These are phyloP conservation scores for Thecophora atra DNA, from an alignment of 2,888 invertebrate species.

Conservation along the genomic window DNA sequence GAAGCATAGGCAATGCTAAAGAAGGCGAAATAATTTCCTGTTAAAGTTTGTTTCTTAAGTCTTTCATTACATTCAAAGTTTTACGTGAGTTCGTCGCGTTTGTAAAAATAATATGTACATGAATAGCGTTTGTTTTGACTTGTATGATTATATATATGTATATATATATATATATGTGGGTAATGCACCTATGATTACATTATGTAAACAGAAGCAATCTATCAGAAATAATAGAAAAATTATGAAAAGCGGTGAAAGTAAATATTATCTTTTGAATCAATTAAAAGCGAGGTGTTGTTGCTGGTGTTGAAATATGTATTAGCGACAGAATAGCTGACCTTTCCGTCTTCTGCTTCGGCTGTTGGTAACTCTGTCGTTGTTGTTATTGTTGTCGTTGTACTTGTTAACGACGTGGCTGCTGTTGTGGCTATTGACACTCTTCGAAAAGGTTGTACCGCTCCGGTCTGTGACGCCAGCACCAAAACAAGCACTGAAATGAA, in stretches of 20 bases:
- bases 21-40: neutral
- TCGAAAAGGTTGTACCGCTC: conserved; percentile 70
- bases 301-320: neutral
- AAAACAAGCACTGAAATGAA: conserved; percentile 61
- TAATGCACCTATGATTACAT: neutral
- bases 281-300: conserved; percentile 24
- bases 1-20: neutral
- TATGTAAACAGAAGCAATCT: neutral
- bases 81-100: neutral
- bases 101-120: neutral
- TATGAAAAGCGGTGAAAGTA: no score
- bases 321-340: conserved; percentile 11
- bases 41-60: conserved; percentile 26
- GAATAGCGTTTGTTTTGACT: neutral
- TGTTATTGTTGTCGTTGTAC: conserved; percentile 67
- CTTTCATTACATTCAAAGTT: conserved; percentile 4
- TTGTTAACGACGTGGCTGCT: conserved; percentile 65
- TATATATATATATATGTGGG: neutral
- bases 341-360: conserved; percentile 10
- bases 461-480: conserved; percentile 68
- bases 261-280: conserved; percentile 7
- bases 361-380: conserved; percentile 49
- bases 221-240: neutral
- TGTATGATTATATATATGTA: neutral
- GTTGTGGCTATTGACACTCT: conserved; percentile 66